Conservation (phyloP, 2,113 vertebrate species). For the Rhipidura dahli region DNA sequence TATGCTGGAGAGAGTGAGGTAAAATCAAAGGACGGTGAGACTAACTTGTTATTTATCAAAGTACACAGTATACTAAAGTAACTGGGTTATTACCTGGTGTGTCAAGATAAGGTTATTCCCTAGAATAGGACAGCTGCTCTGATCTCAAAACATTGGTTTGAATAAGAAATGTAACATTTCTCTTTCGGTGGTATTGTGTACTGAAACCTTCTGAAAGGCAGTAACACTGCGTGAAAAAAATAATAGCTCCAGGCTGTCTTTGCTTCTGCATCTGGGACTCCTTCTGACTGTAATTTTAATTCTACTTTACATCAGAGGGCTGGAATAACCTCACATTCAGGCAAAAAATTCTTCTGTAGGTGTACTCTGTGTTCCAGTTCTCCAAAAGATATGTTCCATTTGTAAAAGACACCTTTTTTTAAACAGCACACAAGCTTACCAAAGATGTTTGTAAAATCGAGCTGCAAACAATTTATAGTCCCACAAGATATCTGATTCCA, state of each 20-base stretch:
- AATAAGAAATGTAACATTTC: neutral
- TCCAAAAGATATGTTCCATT: neutral
- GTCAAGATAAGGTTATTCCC: neutral
- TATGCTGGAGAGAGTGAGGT: neutral
- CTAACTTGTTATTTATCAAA: neutral
- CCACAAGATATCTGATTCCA: neutral
- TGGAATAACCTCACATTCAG: neutral
- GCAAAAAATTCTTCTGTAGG: neutral
- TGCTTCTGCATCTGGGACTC: neutral
- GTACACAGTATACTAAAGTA: neutral
- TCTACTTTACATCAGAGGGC: neutral
- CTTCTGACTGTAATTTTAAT: neutral
- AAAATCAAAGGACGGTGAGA: neutral
- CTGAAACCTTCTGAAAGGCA: neutral
- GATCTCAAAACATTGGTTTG: neutral
- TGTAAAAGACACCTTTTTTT: neutral
- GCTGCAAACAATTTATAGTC: neutral
- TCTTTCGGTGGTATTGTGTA: neutral
- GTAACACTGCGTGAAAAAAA: neutral
- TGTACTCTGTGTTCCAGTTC: neutral
- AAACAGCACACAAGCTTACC: neutral
- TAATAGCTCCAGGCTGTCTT: neutral
- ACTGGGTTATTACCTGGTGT: neutral
- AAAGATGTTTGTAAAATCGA: neutral
- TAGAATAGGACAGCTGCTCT: neutral